Conservation (phyloP, 2,113 vertebrate genomes). For the Calyptomena viridis region DNA sequence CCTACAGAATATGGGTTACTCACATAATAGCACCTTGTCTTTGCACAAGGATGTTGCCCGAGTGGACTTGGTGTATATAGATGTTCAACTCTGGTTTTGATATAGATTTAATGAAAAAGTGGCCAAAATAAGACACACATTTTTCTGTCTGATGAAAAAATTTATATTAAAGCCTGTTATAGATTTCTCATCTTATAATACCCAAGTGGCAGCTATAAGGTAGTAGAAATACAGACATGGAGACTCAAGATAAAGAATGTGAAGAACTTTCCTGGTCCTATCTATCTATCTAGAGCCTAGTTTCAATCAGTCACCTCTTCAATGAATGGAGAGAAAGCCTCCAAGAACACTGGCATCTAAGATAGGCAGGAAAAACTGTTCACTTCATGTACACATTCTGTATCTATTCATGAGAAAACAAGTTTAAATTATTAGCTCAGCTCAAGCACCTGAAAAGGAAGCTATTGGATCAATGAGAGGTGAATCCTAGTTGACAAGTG, state of each 20-base stretch:
- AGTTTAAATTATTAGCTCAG: not conserved
- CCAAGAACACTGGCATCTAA: not conserved
- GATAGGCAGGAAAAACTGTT: not conserved
- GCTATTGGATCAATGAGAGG: not conserved
- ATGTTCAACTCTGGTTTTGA: not conserved
- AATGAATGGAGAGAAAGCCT: not conserved
- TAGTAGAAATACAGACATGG: not conserved
- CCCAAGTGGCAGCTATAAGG: not conserved
- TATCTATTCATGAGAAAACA: not conserved
- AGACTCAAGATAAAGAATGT: not conserved
- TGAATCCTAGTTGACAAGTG: not conserved
- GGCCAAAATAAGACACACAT: not conserved
- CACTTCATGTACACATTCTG: fast-evolving
- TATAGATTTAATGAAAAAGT: not conserved
- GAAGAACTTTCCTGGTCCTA: not conserved
- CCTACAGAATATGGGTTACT: not conserved
- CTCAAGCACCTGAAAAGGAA: not conserved
- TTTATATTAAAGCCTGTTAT: not conserved
- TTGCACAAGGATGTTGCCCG: not conserved
- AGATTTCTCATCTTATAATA: not conserved
- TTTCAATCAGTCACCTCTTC: not conserved
- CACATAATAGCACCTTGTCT: not conserved
- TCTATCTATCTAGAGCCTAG: not conserved
- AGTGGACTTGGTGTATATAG: not conserved
- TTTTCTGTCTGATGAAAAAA: not conserved